Evolutionary conservation across 2,888 invertebrate genomes (phyloP).

Genomic region (Orthosia gracilis): DNA sequence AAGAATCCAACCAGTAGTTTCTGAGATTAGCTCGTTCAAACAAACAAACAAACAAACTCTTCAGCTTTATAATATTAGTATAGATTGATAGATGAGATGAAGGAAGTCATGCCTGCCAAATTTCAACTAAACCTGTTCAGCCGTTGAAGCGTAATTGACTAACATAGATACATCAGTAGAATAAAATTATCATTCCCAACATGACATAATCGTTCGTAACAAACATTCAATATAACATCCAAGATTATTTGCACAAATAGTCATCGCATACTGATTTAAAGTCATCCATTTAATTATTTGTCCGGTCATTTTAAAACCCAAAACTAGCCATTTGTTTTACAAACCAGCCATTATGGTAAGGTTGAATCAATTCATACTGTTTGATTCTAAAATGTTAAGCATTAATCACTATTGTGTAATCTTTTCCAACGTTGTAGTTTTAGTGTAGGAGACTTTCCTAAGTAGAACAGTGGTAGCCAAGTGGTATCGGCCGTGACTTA

Average conservation of each 20-base stretch:
- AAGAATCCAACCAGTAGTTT: too few relatives aligned
- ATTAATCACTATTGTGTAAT: background rate
- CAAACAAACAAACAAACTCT: too few relatives aligned
- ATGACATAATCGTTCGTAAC: background rate
- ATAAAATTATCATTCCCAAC: background rate
- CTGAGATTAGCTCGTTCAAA: too few relatives aligned
- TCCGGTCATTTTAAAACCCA: constrained; percentile 16
- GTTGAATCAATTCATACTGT: constrained; percentile 1
- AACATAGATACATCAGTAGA: background rate
- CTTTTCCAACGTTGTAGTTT: too few relatives aligned
- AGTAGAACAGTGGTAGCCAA: too few relatives aligned
- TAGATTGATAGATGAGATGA: too few relatives aligned
- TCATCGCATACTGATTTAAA: constrained; percentile 51
- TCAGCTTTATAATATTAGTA: too few relatives aligned
- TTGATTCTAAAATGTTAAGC: constrained; percentile 5
- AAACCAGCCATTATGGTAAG: constrained; percentile 8
- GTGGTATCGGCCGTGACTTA: too few relatives aligned
- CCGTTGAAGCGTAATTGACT: background rate
- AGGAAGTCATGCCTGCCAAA: background rate
- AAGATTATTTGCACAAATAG: constrained; percentile 20
- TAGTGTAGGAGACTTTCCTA: too few relatives aligned
- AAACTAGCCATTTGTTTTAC: constrained; percentile 25
- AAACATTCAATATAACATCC: background rate
- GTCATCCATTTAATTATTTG: constrained; percentile 25
- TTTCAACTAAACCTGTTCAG: background rate